Conservation (phyloP, 2,797 vertebrate species). For the Microctenopoma stevenorrisi region DNA sequence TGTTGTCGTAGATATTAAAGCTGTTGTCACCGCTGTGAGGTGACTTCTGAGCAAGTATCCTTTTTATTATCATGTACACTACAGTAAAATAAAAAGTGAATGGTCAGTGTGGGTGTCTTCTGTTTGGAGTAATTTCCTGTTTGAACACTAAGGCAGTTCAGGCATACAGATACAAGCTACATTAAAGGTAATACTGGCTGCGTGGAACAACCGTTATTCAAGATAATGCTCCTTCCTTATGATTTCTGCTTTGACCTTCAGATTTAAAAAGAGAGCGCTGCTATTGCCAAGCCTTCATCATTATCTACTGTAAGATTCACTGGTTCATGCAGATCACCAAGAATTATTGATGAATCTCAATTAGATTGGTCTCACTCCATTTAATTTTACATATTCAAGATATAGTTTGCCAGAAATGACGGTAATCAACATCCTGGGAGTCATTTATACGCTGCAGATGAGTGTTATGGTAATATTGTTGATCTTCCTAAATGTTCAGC, state of each 20-base stretch:
- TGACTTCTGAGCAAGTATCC: slow-evolving; percentile 21
- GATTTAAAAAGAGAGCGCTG: slow-evolving; percentile 25
- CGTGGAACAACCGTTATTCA: slow-evolving; percentile 54
- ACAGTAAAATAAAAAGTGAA: background rate
- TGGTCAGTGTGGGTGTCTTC: background rate
- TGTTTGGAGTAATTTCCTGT: slow-evolving; percentile 22
- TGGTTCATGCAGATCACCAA: slow-evolving; percentile 64
- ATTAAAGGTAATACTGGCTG: slow-evolving; percentile 56
- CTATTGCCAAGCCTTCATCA: slow-evolving; percentile 63
- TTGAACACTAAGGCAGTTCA: slow-evolving; percentile 26
- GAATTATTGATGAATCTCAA: slow-evolving; percentile 74
- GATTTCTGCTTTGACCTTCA: slow-evolving; percentile 74
- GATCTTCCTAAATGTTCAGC: slow-evolving; percentile 59
- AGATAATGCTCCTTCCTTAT: slow-evolving; percentile 55
- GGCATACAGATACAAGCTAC: slow-evolving; percentile 49
- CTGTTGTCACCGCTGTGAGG: slow-evolving; percentile 16
- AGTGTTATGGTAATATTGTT: slow-evolving; percentile 62
- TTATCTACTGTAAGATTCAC: slow-evolving; percentile 61
- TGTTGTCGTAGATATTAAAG: slow-evolving; percentile 3
- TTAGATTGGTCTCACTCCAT: slow-evolving; percentile 70
- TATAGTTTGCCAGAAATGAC: slow-evolving; percentile 61
- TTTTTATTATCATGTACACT: background rate
- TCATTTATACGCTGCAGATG: slow-evolving; percentile 50
- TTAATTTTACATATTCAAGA: slow-evolving; percentile 65
- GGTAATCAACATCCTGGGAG: slow-evolving; percentile 61